phyloP scores from a whole-genome alignment of 2,888 invertebrate species.

The Drosophila borborema region DNA sequence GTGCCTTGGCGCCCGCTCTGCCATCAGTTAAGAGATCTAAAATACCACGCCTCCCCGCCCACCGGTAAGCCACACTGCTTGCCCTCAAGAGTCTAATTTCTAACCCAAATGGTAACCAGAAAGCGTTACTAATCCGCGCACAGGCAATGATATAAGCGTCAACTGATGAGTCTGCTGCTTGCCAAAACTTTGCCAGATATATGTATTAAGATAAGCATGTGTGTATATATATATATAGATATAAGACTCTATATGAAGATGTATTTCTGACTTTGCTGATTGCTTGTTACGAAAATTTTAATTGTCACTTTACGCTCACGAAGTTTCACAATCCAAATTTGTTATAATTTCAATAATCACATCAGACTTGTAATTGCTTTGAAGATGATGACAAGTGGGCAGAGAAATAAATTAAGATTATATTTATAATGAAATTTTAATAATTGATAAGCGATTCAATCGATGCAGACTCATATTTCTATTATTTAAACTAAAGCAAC shows the following conservation, averaged over 20 bases:
- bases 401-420: neutral
- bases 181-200: constrained; percentile 47
- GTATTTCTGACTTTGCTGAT: neutral
- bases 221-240: neutral
- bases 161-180: constrained; percentile 64
- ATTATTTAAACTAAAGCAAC: too few relatives aligned
- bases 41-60: neutral
- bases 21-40: constrained; percentile 39
- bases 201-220: constrained; percentile 18
- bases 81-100: constrained; percentile 11
- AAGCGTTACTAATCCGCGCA: constrained; percentile 71
- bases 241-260: neutral
- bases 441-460: neutral
- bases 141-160: constrained; percentile 70
- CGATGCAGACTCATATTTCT: too few relatives aligned
- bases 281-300: neutral
- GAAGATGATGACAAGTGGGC: neutral
- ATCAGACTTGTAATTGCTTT: neutral
- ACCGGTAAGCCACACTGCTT: neutral
- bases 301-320: neutral
- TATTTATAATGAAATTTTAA: neutral
- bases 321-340: neutral
- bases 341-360: neutral
- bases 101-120: constrained; percentile 56
- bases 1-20: constrained; percentile 54